Percentiles rank a stretch among this genome's conserved stretches.
phyloP scores from a whole-genome alignment of 2,888 invertebrate genomes.

The Scaptomyza polygonia region DNA sequence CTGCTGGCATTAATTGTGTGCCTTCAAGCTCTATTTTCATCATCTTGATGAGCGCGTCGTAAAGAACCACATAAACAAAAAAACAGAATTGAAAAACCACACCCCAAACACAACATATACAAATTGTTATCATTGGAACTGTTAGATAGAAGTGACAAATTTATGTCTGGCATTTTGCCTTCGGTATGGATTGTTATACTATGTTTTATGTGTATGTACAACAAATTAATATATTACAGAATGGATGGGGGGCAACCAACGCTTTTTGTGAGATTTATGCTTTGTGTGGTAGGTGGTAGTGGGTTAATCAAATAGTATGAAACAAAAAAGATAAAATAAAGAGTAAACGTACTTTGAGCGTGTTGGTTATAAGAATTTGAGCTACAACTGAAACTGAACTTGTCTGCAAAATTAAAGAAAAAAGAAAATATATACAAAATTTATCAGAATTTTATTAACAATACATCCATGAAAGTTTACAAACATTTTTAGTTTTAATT shows the following conservation, averaged over 20 bases:
- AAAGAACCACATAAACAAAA: slow-evolving; percentile 36
- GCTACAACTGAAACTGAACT: slow-evolving; percentile 75
- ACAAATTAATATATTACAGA: slow-evolving; percentile 44
- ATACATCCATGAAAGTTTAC: slow-evolving; percentile 26
- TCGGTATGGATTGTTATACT: background rate
- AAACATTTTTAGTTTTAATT: slow-evolving; percentile 5
- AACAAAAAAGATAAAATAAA: slow-evolving; percentile 23
- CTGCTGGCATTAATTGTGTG: slow-evolving; percentile 51
- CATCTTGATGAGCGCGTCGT: slow-evolving; percentile 38
- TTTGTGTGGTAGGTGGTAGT: slow-evolving; percentile 7
- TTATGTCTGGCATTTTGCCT: slow-evolving; percentile 28
- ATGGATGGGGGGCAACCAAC: background rate
- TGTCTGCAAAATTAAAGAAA: slow-evolving; percentile 63
- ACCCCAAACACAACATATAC: background rate
- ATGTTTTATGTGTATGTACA: slow-evolving; percentile 25
- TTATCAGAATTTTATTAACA: slow-evolving; percentile 28
- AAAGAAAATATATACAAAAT: slow-evolving; percentile 31
- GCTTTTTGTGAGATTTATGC: slow-evolving; percentile 40
- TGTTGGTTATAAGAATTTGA: slow-evolving; percentile 74
- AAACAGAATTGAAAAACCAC: slow-evolving; percentile 1
- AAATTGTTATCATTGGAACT: slow-evolving; percentile 46
- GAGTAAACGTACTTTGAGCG: slow-evolving; percentile 72
- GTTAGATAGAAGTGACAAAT: slow-evolving; percentile 61
- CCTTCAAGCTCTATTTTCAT: slow-evolving; percentile 26
- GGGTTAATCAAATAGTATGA: slow-evolving; percentile 18